Evolutionary conservation across 2,888 invertebrate genomes (phyloP).

Genomic region (Oscheius sp.): DNA sequence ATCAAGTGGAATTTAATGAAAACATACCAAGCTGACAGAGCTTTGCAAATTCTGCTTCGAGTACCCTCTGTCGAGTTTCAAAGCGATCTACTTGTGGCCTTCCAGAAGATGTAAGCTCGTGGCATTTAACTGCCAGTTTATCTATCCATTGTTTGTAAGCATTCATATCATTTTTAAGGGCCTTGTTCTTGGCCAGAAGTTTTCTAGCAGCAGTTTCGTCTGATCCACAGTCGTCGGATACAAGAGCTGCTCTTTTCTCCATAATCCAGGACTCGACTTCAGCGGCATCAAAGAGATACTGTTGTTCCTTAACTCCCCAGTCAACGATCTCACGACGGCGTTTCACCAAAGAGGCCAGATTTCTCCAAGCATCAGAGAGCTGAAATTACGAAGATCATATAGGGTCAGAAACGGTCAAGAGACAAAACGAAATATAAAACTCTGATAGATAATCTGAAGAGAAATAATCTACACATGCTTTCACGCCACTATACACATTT

Average conservation of each 20-base stretch:
- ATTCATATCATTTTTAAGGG: slow-evolving; percentile 74
- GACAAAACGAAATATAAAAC: not conserved
- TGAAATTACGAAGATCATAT: slow-evolving; percentile 11
- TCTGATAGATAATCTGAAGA: not conserved
- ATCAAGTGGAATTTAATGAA: not conserved
- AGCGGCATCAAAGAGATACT: slow-evolving; percentile 75
- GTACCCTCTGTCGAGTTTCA: slow-evolving; percentile 58
- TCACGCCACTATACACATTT: slow-evolving; percentile 4
- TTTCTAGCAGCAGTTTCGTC: slow-evolving; percentile 92
- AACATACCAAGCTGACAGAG: slow-evolving; percentile 46
- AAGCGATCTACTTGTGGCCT: slow-evolving; percentile 58
- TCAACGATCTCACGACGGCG: slow-evolving; percentile 76
- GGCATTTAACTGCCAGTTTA: slow-evolving; percentile 53
- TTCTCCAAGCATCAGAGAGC: slow-evolving; percentile 74
- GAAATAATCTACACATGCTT: slow-evolving; percentile 8
- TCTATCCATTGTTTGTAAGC: slow-evolving; percentile 65
- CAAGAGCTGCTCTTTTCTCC: slow-evolving; percentile 86
- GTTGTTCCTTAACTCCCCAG: slow-evolving; percentile 87
- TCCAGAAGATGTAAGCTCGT: slow-evolving; percentile 48
- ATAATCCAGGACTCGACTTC: slow-evolving; percentile 88
- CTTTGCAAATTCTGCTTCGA: slow-evolving; percentile 60
- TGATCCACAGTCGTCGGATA: slow-evolving; percentile 85
- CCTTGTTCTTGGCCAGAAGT: slow-evolving; percentile 92
- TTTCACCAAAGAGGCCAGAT: slow-evolving; percentile 68
- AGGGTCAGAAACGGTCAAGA: not conserved